phyloP scores from a whole-genome alignment of 1,140 invertebrate genomes.

The Archegozetes longisetosus region DNA sequence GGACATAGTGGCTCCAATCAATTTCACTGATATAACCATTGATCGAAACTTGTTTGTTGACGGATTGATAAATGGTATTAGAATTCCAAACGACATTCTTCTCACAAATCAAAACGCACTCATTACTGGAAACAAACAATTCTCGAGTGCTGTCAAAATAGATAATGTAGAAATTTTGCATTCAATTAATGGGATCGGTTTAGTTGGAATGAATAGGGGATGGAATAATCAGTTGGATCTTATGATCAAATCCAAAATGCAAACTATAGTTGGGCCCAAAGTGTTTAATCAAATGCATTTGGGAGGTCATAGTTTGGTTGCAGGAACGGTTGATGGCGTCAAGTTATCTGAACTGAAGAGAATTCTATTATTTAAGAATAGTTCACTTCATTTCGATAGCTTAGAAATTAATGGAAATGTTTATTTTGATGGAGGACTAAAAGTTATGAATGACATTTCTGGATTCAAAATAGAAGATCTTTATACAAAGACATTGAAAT shows the following conservation, averaged over 20 bases:
- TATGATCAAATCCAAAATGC: not conserved
- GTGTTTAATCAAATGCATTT: conserved; percentile 16
- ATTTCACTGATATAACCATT: conserved; percentile 6
- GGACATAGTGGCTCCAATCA: conserved; percentile 10
- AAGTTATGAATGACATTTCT: not conserved
- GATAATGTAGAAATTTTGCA: conserved; percentile 2
- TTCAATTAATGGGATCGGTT: conserved; percentile 15
- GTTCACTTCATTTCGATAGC: not conserved
- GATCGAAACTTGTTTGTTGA: conserved; percentile 5
- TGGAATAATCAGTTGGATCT: not conserved
- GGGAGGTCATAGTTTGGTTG: conserved; percentile 10
- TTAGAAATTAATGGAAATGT: conserved; percentile 12
- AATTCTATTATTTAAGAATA: conserved; percentile 3
- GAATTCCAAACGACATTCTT: conserved; percentile 13
- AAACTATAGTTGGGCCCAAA: conserved; percentile 15
- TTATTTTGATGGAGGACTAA: not conserved
- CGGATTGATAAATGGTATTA: conserved; percentile 13
- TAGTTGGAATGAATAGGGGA: not conserved
- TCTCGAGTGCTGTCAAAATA: not conserved
- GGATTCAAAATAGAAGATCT: conserved; percentile 9
- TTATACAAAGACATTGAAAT: conserved; percentile 10
- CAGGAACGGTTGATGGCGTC: conserved; percentile 15
- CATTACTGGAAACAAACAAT: conserved; percentile 9
- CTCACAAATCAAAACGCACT: not conserved
- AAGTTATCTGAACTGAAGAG: conserved; percentile 10